Percentiles rank a stretch among this genome's conserved stretches.
Conservation (phyloP, 2,113 vertebrate genomes). For the Asarcornis scutulata region DNA sequence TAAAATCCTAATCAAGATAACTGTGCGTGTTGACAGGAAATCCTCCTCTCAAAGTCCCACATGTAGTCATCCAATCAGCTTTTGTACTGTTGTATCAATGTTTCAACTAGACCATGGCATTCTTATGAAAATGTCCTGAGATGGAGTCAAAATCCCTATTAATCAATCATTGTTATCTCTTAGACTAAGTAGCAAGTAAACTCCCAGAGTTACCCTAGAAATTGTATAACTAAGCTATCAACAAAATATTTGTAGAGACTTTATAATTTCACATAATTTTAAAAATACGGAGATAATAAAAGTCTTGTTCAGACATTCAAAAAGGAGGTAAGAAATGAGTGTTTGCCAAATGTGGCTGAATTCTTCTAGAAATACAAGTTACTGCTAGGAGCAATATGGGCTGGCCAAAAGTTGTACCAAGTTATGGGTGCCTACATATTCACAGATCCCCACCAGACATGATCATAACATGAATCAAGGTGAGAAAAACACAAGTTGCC, state of each 20-base stretch:
- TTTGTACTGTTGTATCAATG: not conserved
- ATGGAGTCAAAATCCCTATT: not conserved
- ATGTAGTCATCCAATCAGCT: not conserved
- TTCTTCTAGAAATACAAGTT: not conserved
- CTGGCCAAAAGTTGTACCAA: not conserved
- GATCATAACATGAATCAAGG: not conserved
- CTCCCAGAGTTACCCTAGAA: not conserved
- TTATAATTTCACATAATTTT: not conserved
- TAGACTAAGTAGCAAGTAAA: not conserved
- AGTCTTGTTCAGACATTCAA: not conserved
- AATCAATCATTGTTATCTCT: not conserved
- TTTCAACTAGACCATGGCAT: not conserved
- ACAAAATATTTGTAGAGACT: not conserved
- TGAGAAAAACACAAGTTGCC: not conserved
- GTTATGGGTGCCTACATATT: not conserved
- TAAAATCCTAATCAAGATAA: not conserved
- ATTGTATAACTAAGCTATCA: not conserved
- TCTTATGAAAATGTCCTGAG: not conserved
- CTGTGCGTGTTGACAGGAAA: not conserved
- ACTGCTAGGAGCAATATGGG: not conserved
- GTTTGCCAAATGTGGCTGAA: not conserved
- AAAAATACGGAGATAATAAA: not conserved
- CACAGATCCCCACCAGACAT: not conserved
- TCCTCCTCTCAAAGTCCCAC: not conserved
- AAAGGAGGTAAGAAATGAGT: not conserved